Evolutionary conservation across 2,888 invertebrate species (phyloP).

Genomic region (Netelia melanura): DNA sequence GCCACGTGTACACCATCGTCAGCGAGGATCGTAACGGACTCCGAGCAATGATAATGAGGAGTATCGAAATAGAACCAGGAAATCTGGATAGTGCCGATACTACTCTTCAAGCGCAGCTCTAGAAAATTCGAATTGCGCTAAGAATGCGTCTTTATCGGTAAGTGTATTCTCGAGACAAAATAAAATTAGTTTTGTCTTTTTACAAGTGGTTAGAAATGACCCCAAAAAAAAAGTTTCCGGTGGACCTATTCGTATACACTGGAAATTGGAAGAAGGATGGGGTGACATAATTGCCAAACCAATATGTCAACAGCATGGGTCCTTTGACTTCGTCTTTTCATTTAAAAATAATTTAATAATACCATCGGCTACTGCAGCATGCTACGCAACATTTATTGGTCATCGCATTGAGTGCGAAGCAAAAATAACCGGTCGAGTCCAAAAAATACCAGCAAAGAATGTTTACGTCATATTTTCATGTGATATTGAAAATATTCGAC

Average conservation of each 20-base stretch:
- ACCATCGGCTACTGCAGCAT: constrained; percentile 55
- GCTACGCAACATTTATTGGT: constrained; percentile 61
- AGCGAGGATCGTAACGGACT: constrained; percentile 62
- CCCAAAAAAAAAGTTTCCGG: constrained; percentile 48
- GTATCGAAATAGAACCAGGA: too few relatives aligned
- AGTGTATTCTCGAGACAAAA: constrained; percentile 42
- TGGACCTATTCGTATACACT: constrained; percentile 38
- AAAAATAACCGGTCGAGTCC: constrained; percentile 55
- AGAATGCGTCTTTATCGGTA: constrained; percentile 5
- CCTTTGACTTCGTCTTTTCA: constrained; percentile 54
- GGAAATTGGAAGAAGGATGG: constrained; percentile 63
- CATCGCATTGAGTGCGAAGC: constrained; percentile 60
- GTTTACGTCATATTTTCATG: constrained; percentile 60
- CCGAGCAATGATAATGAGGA: background rate
- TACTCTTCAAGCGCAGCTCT: background rate
- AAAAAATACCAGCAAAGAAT: constrained; percentile 47
- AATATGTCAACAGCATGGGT: constrained; percentile 62
- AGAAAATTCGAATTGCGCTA: background rate
- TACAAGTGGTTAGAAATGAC: constrained; percentile 50
- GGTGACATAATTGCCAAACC: constrained; percentile 57
- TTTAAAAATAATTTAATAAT: constrained; percentile 64
- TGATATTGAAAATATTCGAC: constrained; percentile 51
- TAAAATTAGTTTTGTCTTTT: constrained; percentile 44
- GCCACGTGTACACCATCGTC: constrained; percentile 58
- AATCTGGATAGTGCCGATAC: background rate